Evolutionary conservation across 2,113 vertebrate species (phyloP), one percentile per base, ranked within the genome.

Genomic region (Bos taurus): DNA sequence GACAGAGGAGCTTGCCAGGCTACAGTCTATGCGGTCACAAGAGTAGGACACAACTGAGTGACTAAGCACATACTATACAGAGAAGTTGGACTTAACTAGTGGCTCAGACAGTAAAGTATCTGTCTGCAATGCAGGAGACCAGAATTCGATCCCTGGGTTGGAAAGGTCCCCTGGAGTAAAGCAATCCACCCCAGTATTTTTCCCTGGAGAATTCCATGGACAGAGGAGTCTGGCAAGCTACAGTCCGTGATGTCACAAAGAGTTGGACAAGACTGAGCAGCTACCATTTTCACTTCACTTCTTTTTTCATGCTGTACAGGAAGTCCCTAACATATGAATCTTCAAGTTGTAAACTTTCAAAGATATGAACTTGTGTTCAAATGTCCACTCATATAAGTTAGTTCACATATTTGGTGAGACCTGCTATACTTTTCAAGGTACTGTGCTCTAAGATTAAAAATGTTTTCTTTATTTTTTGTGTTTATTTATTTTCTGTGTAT

Each of bases 31-130:
- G n/a, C 2, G 10, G 10, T 40, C 0, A 3, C n/a, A 40, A 40
- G 67, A 40, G n/a, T 36, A 2, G 0, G 67, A 71, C 67, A 71
- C 1, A 0, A 71, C 67, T 71, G n/a, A 36, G n/a, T 0, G 0
- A 40, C 19, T 40, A 40, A 71, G 67, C n/a, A 71, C n/a, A 71
- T 40, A 71, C 67, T 71, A 23, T 71, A 36, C n/a, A 71, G n/a
- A 71, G 67, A 71, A 71, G 10, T 6, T 71, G n/a, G 67, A 71
- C 67, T 40, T 71, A 10, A n/a, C n/a, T 23, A 23, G 67, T 23
- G 67, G 67, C 67, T 71, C 19, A 36, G 19, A 71, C 10, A 71
- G 19, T 23, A 12, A 71, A 71, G 19, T 71, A 40, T 71, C 67
- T 71, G 67, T 19, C n/a, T 71, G n/a, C 19, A 71, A 23, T 71